Conservation (phyloP, 2,797 vertebrate species). For the Pangasius larnaudii region DNA sequence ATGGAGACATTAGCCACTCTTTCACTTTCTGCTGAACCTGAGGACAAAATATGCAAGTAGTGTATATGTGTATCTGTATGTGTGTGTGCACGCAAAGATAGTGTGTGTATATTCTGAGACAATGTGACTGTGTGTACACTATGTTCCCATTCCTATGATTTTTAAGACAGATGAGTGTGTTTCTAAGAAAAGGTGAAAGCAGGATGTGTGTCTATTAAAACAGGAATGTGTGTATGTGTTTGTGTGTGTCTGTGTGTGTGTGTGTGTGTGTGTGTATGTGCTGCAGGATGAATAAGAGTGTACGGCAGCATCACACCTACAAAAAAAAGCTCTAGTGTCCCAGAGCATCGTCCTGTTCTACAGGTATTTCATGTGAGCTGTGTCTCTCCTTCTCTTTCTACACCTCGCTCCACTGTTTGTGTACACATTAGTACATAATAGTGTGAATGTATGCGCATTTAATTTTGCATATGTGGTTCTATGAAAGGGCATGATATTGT, state of each 20-base stretch:
- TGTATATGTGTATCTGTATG: conserved; percentile 26
- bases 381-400: conserved; percentile 56
- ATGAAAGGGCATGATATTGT: conserved; percentile 47
- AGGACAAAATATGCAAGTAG: conserved; percentile 44
- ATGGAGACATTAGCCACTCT: conserved; percentile 38
- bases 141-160: neutral
- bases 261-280: conserved; percentile 25
- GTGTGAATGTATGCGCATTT: conserved; percentile 13
- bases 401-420: conserved; percentile 46
- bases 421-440: neutral
- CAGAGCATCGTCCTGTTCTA: conserved; percentile 62
- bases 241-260: conserved; percentile 24
- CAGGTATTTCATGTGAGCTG: conserved; percentile 50
- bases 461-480: conserved; percentile 41
- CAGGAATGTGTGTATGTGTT: conserved; percentile 19
- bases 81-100: conserved; percentile 7
- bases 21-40: conserved; percentile 38
- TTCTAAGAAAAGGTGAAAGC: conserved; percentile 10
- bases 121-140: neutral
- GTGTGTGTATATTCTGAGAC: conserved; percentile 5
- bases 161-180: neutral
- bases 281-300: conserved; percentile 66
- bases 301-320: conserved; percentile 69
- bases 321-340: conserved; percentile 66
- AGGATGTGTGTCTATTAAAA: conserved; percentile 1